Evolutionary conservation across 2,888 invertebrate species (phyloP).

Genomic region (Cremastinae sp.): DNA sequence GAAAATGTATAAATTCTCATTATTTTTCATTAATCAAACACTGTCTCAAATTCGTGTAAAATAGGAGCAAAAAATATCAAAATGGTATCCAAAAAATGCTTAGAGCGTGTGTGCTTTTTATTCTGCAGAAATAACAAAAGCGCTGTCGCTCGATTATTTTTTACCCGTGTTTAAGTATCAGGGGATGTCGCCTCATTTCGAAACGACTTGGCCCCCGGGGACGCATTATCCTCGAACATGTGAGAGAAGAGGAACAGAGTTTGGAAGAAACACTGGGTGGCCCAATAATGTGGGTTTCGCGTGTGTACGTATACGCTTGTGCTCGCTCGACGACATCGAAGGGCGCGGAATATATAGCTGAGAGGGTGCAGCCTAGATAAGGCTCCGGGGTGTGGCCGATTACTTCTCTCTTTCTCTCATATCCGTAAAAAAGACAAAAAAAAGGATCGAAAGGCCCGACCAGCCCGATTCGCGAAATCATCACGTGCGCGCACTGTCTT

Average conservation of each 20-base stretch:
- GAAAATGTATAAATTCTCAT: too few species aligned
- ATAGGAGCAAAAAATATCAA: too few species aligned
- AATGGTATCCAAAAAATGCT: too few species aligned
- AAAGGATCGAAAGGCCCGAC: constrained; percentile 15
- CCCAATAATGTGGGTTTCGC: neutral
- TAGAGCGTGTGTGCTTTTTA: too few species aligned
- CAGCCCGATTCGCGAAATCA: constrained; percentile 1
- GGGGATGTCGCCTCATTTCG: constrained; percentile 13
- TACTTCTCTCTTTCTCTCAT: constrained; percentile 47
- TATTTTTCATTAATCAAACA: too few species aligned
- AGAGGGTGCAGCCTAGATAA: constrained; percentile 76
- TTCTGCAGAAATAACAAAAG: too few species aligned
- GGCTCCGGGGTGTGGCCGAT: constrained; percentile 73
- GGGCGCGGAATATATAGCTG: constrained; percentile 54
- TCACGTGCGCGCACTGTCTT: constrained; percentile 15
- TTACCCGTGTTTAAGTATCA: constrained; percentile 33
- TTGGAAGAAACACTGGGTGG: constrained; percentile 9
- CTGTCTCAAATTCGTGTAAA: too few species aligned
- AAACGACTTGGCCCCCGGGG: constrained; percentile 54
- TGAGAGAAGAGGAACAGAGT: constrained; percentile 36
- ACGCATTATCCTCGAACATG: constrained; percentile 42
- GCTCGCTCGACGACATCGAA: constrained; percentile 36
- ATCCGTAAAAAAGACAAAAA: constrained; percentile 5
- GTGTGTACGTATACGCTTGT: neutral
- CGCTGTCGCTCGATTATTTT: constrained; percentile 48